Evolutionary conservation across 2,888 invertebrate species (phyloP).

Genomic region (Cantharis rufa): DNA sequence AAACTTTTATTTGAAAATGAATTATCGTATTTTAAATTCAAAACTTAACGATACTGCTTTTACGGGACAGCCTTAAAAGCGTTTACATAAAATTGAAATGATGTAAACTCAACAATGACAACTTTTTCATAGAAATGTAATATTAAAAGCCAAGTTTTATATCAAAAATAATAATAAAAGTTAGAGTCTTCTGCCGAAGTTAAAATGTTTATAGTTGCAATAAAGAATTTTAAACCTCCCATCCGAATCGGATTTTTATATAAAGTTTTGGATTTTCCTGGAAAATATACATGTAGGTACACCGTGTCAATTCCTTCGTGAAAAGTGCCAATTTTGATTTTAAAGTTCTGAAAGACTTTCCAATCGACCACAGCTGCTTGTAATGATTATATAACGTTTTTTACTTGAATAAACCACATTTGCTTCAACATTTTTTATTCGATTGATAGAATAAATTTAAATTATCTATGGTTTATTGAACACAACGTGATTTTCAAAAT

Average conservation of each 20-base stretch:
- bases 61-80: neutral
- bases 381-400: neutral
- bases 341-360: neutral
- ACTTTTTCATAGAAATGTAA: neutral
- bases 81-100: neutral
- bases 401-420: neutral
- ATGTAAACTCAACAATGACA: neutral
- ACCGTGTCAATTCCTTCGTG: neutral
- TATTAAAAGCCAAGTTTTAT: neutral
- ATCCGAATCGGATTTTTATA: neutral
- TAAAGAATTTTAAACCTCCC: neutral
- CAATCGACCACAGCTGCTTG: neutral
- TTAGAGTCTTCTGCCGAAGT: neutral
- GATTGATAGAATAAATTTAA: neutral
- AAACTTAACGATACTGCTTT: neutral
- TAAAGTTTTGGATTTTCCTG: neutral
- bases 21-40: neutral
- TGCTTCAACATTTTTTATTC: neutral
- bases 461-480: neutral
- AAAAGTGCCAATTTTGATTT: neutral
- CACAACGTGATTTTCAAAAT: neutral
- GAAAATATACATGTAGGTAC: neutral
- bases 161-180: neutral
- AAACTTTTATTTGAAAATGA: neutral
- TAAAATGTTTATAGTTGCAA: neutral